Conservation (phyloP, 2,888 invertebrate species). For the Clivina fossor region DNA sequence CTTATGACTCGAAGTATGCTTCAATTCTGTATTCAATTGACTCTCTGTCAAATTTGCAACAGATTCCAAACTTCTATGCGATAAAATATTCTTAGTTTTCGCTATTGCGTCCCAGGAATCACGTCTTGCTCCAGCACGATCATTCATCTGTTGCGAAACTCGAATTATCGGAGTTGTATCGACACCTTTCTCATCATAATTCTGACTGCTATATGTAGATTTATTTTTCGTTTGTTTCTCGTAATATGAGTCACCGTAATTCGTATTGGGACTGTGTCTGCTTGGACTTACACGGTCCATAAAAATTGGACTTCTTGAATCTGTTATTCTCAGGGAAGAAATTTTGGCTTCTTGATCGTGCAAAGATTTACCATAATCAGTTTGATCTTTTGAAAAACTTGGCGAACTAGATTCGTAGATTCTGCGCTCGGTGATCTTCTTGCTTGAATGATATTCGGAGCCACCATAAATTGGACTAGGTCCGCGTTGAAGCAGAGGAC, state of each 20-base stretch:
- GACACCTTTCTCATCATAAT: constrained; percentile 47
- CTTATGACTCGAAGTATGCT: constrained; percentile 18
- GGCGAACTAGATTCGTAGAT: constrained; percentile 37
- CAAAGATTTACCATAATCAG: constrained; percentile 32
- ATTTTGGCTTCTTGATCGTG: constrained; percentile 48
- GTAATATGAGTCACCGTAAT: constrained; percentile 11
- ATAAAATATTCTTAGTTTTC: constrained; percentile 75
- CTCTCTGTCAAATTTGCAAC: constrained; percentile 68
- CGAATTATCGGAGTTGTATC: constrained; percentile 61
- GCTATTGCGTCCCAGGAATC: constrained; percentile 84
- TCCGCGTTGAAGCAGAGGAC: constrained; percentile 42
- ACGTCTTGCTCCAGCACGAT: constrained; percentile 57
- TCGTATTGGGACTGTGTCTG: not conserved
- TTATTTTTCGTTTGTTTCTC: constrained; percentile 16
- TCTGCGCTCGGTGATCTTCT: constrained; percentile 48
- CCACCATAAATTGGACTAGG: constrained; percentile 50
- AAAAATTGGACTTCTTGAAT: constrained; percentile 48
- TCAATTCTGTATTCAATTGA: constrained; percentile 57
- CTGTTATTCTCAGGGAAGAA: constrained; percentile 48
- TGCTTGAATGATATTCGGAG: constrained; percentile 50
- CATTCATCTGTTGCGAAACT: constrained; percentile 64
- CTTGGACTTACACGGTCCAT: constrained; percentile 47
- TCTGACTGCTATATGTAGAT: not conserved
- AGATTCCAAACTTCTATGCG: constrained; percentile 70
- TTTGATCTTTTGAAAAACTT: constrained; percentile 18